A percentile compares a stretch with the other conserved stretches of the same genome.
Evolutionary conservation across 2,888 invertebrate species (phyloP).

Genomic region (Anarsia innoxiella): DNA sequence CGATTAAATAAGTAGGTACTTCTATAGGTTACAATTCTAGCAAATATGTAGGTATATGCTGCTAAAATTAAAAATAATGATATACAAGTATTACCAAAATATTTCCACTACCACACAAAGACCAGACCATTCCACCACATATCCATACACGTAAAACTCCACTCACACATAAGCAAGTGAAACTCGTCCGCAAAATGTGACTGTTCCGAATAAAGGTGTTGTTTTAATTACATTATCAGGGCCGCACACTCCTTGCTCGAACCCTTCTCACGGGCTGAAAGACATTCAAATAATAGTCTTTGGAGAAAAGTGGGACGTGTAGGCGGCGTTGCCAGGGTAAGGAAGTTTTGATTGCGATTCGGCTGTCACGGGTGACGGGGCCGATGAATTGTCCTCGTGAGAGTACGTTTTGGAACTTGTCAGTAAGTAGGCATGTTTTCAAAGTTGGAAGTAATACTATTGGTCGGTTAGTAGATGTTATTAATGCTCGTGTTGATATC

Average conservation of each 20-base stretch:
- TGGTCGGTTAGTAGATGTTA: too few relatives aligned
- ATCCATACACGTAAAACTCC: too few relatives aligned
- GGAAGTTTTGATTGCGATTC: constrained; percentile 66
- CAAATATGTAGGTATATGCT: too few relatives aligned
- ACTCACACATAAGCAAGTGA: constrained; percentile 37
- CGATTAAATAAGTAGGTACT: too few relatives aligned
- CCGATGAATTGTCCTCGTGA: constrained; percentile 43
- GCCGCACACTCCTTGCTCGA: constrained; percentile 57
- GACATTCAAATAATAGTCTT: constrained; percentile 74
- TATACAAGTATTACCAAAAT: too few relatives aligned
- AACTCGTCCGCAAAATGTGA: constrained; percentile 50
- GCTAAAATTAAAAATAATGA: too few relatives aligned
- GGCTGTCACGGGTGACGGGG: constrained; percentile 56
- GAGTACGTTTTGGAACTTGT: too few relatives aligned
- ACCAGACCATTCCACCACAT: not conserved
- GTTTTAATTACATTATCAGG: constrained; percentile 75
- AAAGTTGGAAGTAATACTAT: too few relatives aligned
- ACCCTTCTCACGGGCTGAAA: constrained; percentile 73
- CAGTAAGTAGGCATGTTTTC: too few relatives aligned
- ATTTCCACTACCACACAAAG: too few relatives aligned
- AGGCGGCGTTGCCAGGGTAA: constrained; percentile 16
- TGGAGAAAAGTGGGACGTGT: constrained; percentile 54
- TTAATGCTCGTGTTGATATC: too few relatives aligned
- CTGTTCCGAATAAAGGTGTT: constrained; percentile 68
- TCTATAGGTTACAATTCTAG: too few relatives aligned